Conservation (phyloP, 2,888 invertebrate genomes). For the Drepana falcataria region DNA sequence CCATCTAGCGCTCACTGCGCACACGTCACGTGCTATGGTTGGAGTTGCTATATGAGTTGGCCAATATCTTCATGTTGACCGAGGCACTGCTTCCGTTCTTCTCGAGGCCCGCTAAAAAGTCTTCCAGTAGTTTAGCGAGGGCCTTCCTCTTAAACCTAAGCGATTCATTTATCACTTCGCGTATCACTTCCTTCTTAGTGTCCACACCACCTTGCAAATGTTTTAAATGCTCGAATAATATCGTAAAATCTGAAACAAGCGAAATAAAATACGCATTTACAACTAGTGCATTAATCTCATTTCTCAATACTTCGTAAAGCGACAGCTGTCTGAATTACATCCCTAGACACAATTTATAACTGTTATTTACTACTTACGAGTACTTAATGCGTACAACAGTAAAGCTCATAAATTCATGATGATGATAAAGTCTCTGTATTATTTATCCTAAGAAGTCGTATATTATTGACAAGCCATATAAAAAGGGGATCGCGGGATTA, state of each 20-base stretch:
- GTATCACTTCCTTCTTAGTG: constrained; percentile 83
- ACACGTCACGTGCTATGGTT: constrained; percentile 62
- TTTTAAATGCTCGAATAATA: constrained; percentile 83
- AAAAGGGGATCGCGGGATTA: too few relatives aligned
- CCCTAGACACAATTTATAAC: too few relatives aligned
- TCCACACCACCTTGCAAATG: constrained; percentile 84
- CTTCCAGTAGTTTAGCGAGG: constrained; percentile 83
- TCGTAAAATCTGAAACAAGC: constrained; percentile 81
- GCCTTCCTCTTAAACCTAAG: constrained; percentile 87
- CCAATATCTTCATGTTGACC: constrained; percentile 50
- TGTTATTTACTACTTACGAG: too few relatives aligned
- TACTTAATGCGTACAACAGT: too few relatives aligned
- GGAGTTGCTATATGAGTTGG: constrained; percentile 52
- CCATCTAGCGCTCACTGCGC: constrained; percentile 23
- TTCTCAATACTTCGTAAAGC: too few relatives aligned
- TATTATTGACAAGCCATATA: too few relatives aligned
- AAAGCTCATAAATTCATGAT: too few relatives aligned
- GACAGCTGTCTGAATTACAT: too few relatives aligned
- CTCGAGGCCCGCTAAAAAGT: constrained; percentile 76
- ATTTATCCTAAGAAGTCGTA: too few relatives aligned
- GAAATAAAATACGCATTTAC: constrained; percentile 8
- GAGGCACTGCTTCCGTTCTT: constrained; percentile 72
- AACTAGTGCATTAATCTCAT: too few relatives aligned
- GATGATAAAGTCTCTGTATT: too few relatives aligned
- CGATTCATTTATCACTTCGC: constrained; percentile 86